Evolutionary conservation across 2,888 invertebrate genomes (phyloP), one percentile per base, ranked within the genome.

Genomic region (Tetramorium bicarinatum): DNA sequence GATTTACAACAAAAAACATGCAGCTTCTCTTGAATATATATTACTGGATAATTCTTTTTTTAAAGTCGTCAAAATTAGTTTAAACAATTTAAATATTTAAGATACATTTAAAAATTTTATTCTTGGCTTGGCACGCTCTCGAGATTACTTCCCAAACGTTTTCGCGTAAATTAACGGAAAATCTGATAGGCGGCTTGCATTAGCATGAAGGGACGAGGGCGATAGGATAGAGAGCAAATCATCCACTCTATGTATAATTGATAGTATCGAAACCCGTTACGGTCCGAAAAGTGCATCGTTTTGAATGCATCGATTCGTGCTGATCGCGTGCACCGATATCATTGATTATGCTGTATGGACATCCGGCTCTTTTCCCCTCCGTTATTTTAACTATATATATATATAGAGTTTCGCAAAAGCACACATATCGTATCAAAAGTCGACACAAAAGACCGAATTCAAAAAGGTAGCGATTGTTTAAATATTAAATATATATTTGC

Each of bases 211-310:
- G 67, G 47, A 59, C 21, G 47, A 44, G 54, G 13, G 13, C 25
- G 25, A 77, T 69, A 82, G 41, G 54, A 71, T 52, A 56, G 49
- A 83, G 64, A 83, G 64, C 34, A 47, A 69, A 61, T 64, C 44
- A 81, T 47, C 49, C 69, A 44, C 69, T 83, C 38, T 38, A 61
- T 83, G 62, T 83, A 62, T 81, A 83, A 83, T 82, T 81, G 83
- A 83, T 82, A 64, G 47, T 81, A 83, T 81, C 82, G 54, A 82
- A 82, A 71, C 21, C 21, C 38, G 72, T 83, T 83, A 81, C 61
- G 56, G 64, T 72, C n/a, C 64, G 83, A 82, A 83, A 83, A 83
- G 83, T 83, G 56, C 66, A 83, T 77, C 62, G 76, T 71, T 85
- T 52, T 64, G 44, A 71, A 44, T 72, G 69, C 69, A 71, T 71